A percentile compares a stretch with the other conserved stretches of the same genome.
These are phyloP conservation scores for Microctonus brassicae DNA, from an alignment of 2,888 invertebrate genomes.

Conservation along the genomic window DNA sequence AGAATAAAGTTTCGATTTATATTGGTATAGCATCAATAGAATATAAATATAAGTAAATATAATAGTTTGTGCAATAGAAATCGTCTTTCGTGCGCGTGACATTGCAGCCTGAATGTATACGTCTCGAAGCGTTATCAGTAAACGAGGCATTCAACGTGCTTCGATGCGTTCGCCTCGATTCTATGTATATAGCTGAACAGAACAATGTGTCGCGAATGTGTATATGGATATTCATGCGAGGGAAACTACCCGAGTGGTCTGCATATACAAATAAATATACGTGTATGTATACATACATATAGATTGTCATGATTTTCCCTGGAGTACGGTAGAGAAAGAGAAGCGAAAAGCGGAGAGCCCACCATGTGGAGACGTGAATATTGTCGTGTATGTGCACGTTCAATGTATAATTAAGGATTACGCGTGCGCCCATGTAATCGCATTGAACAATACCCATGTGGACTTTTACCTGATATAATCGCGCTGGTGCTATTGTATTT, in stretches of 20 bases:
- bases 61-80: conserved; percentile 4
- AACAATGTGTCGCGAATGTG: conserved; percentile 27
- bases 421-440: conserved; percentile 47
- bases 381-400: conserved; percentile 40
- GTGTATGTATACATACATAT: neutral
- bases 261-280: conserved; percentile 9
- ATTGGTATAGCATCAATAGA: too few relatives aligned
- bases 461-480: conserved; percentile 48
- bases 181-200: neutral
- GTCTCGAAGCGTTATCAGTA: conserved; percentile 33
- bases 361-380: conserved; percentile 33
- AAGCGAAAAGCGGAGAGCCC: too few relatives aligned
- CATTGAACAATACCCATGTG: conserved; percentile 44
- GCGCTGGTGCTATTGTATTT: conserved; percentile 29
- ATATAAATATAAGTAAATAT: too few relatives aligned
- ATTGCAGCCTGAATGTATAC: conserved; percentile 25
- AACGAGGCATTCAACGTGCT: conserved; percentile 32
- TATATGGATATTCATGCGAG: neutral
- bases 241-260: neutral
- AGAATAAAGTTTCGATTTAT: too few relatives aligned
- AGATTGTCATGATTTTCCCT: neutral
- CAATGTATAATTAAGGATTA: conserved; percentile 52
- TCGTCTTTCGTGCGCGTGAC: conserved; percentile 31
- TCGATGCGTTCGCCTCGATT: conserved; percentile 24
- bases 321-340: too few relatives aligned